Conservation (phyloP, 2,888 invertebrate genomes). For the Eumacrocentrus americanus region DNA sequence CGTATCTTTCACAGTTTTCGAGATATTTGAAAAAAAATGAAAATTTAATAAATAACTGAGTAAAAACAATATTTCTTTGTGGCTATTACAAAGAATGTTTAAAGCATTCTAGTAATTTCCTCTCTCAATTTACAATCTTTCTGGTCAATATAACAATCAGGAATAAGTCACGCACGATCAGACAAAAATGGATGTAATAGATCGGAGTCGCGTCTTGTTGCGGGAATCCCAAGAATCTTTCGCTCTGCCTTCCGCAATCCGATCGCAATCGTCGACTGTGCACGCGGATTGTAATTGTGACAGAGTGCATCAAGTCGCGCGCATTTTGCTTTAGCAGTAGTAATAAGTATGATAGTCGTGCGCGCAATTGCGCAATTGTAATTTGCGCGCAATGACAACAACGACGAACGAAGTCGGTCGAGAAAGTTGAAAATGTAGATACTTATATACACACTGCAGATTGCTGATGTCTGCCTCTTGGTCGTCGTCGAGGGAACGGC, state of each 20-base stretch:
- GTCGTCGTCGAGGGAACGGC: background rate
- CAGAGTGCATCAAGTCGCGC: background rate
- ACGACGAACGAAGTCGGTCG: conserved; percentile 12
- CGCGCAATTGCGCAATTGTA: conserved; percentile 27
- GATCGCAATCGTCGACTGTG: conserved; percentile 18
- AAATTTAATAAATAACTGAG: too few species aligned
- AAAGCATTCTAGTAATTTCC: too few species aligned
- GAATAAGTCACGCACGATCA: background rate
- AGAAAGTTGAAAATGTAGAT: conserved; percentile 21
- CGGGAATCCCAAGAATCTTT: conserved; percentile 10
- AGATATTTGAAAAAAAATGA: too few species aligned
- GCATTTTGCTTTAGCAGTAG: too few species aligned
- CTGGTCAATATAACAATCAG: too few species aligned
- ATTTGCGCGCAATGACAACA: conserved; percentile 16
- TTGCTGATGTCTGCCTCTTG: conserved; percentile 10
- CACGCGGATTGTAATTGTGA: conserved; percentile 16
- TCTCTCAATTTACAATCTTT: too few species aligned
- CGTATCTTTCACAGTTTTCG: too few species aligned
- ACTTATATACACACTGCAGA: background rate
- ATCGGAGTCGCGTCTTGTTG: background rate
- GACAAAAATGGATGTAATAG: conserved; percentile 2
- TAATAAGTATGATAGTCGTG: background rate
- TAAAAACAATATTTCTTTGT: too few species aligned
- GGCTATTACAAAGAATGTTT: too few species aligned
- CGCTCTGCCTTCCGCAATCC: conserved; percentile 23